Conservation (phyloP, 37 sponge, comb jelly and placozoan species). For the Lycopodina hypogea region DNA sequence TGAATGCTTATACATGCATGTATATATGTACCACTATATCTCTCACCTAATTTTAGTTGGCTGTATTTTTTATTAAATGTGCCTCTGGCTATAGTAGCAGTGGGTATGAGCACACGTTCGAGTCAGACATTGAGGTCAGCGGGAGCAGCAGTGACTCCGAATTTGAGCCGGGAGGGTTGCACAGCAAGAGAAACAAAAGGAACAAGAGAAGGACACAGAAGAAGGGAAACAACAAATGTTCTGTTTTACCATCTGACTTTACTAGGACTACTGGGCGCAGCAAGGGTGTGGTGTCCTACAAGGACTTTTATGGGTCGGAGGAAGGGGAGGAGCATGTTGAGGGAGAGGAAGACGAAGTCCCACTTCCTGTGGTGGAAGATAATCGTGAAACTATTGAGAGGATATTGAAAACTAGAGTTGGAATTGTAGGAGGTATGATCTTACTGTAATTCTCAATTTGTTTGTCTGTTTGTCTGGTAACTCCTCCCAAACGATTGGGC, state of each 20-base stretch:
- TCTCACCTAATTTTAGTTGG: too few species aligned
- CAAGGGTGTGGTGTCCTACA: conserved; percentile 50
- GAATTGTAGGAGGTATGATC: conserved; percentile 41
- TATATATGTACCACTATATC: conserved; percentile 6
- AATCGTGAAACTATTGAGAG: conserved; percentile 45
- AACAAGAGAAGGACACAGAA: neutral
- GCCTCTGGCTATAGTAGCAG: neutral
- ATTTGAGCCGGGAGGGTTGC: conserved; percentile 18
- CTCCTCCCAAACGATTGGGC: too few species aligned
- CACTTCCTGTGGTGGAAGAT: conserved; percentile 22
- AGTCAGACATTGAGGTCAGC: neutral
- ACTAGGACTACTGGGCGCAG: conserved; percentile 30
- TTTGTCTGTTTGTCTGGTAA: too few species aligned
- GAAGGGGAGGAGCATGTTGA: conserved; percentile 16
- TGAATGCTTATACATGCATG: conserved; percentile 15
- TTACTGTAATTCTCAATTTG: too few species aligned
- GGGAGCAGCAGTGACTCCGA: conserved; percentile 50
- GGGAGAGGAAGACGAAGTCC: conserved; percentile 27
- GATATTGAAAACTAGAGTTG: conserved; percentile 40
- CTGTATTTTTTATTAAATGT: neutral
- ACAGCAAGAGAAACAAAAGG: conserved; percentile 20
- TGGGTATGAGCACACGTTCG: conserved; percentile 8
- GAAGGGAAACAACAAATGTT: neutral
- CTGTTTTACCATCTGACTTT: conserved; percentile 15
- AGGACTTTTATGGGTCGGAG: conserved; percentile 36